Conservation (phyloP, 2,888 invertebrate species). For the Serripes groenlandicus region DNA sequence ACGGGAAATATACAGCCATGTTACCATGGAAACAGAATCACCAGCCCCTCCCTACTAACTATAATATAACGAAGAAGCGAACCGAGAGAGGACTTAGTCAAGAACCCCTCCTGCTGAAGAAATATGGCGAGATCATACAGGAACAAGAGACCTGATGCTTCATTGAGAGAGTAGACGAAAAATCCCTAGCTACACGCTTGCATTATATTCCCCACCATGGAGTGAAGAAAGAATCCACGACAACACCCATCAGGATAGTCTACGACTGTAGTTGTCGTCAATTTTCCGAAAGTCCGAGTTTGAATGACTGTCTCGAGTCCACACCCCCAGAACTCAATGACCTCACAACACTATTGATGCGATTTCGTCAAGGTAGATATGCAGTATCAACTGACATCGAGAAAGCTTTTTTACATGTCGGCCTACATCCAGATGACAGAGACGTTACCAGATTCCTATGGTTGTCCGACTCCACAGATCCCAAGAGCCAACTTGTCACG, state of each 20-base stretch:
- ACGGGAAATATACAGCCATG: constrained; percentile 30
- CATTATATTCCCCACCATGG: constrained; percentile 29
- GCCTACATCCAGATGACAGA: constrained; percentile 51
- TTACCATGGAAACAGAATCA: constrained; percentile 41
- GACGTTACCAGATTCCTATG: constrained; percentile 60
- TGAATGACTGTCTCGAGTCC: constrained; percentile 55
- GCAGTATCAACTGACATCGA: constrained; percentile 55
- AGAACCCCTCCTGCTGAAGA: constrained; percentile 17
- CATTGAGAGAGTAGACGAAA: background rate
- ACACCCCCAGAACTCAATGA: constrained; percentile 56
- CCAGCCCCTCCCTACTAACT: constrained; percentile 22
- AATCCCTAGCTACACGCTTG: background rate
- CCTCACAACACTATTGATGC: constrained; percentile 41
- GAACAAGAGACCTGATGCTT: background rate
- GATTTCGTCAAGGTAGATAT: constrained; percentile 47
- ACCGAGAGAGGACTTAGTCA: constrained; percentile 26
- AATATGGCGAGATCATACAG: constrained; percentile 22
- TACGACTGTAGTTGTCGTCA: constrained; percentile 57
- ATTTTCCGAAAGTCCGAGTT: constrained; percentile 31
- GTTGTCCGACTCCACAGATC: constrained; percentile 37
- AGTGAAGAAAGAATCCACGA: constrained; percentile 49
- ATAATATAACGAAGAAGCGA: constrained; percentile 14
- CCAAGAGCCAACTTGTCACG: constrained; percentile 27
- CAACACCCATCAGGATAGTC: constrained; percentile 56
- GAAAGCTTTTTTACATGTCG: constrained; percentile 56